Base-by-base conservation (phyloP, 2,888 invertebrate genomes). In the Adineta ricciae region DNA sequence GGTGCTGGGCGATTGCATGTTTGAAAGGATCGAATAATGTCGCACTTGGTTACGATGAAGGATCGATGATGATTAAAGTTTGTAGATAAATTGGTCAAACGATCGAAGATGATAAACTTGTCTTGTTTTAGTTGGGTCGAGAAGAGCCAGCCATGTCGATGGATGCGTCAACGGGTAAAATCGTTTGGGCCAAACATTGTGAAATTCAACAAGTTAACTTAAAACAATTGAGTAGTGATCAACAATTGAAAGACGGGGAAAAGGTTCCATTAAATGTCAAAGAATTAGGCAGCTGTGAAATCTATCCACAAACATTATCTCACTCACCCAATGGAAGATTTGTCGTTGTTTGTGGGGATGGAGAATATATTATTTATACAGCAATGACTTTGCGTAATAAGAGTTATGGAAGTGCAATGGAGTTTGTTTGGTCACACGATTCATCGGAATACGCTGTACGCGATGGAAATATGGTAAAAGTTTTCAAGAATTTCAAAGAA, bases 131-230 rank as follows among this genome's bases (percentile, higher is more conserved):
- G 91, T 89, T 95, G n/a, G 99, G 99, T 1, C 93, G 98, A 72
- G 99, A 99, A 90, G 98, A 99, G 90, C 99, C 99, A 0, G 98
- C 98, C 0, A 96, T 97, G 89, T 97, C 97, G 0, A 99, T 99
- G 99, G 99, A 99, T 90, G 94, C 95, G 1, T 94, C 94, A 88
- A 64, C 56, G 14, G 99, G 99, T 46, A 99, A 99, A 92, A 97
- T 99, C 86, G 94, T 99, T 86, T 99, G 97, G 97, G 99, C 99
- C 0, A 94, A 94, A 89, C 99, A 99, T 90, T 96, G 96, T 0
- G 99, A 99, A 92, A 94, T 99, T 90, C 98, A 99, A 90, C 98
- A 98, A 90, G 95, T 95, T 11, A 96, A 96, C 91, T 91, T 96
- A 87, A 96, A 96, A 90, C 94, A 95, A 0, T 90, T 95, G 83